A percentile compares a stretch with the other conserved stretches of the same genome.
Conservation (phyloP, 1,140 invertebrate species). For the Calosoma granatense region DNA sequence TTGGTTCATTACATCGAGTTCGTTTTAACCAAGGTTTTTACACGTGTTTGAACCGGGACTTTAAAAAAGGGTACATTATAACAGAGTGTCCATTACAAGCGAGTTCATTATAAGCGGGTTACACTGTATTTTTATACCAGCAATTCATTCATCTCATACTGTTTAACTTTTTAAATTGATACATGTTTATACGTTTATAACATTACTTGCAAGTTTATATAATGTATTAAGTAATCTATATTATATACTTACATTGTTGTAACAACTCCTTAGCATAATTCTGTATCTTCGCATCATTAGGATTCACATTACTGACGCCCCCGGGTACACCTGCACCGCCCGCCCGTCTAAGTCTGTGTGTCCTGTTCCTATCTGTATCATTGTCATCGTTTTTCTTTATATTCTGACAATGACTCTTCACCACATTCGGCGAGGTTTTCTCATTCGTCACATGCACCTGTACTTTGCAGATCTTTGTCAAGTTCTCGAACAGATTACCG, state of each 20-base stretch:
- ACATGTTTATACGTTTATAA: no score
- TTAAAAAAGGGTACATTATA: no score
- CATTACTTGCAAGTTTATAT: no score
- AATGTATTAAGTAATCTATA: no score
- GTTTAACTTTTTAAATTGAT: no score
- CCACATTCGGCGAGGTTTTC: conserved; percentile 25
- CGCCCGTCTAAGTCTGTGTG: conserved; percentile 18
- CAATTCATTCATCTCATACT: no score
- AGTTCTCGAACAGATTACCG: conserved; percentile 23
- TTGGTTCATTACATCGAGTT: no score
- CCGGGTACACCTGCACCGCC: conserved; percentile 15
- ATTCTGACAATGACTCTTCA: conserved; percentile 31
- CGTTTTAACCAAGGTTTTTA: no score
- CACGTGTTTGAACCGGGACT: no score
- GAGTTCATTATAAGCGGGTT: no score
- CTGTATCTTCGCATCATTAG: conserved; percentile 31
- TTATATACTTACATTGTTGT: background rate
- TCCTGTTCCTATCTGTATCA: conserved; percentile 22
- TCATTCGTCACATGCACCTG: conserved; percentile 28
- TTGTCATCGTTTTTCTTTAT: conserved; percentile 19
- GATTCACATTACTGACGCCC: conserved; percentile 17
- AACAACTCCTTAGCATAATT: conserved; percentile 25
- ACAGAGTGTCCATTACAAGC: no score
- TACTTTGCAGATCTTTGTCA: conserved; percentile 29
- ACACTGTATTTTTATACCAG: no score